Base-by-base conservation (phyloP, 2,888 invertebrate genomes). In the Amphipyra tragopoginis region DNA sequence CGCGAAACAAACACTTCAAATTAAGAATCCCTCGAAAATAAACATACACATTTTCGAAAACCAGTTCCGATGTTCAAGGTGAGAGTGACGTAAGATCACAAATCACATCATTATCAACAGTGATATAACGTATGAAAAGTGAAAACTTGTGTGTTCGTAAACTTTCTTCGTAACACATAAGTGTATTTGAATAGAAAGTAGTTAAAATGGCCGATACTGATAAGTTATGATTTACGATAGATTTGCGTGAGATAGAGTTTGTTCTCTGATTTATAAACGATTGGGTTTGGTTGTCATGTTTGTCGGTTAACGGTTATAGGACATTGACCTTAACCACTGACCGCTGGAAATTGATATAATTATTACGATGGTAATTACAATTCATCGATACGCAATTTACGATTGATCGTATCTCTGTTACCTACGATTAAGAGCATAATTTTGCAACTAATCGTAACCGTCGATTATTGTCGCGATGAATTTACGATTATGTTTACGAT, bases 151-250 rank as follows among this genome's bases (percentile, higher is more conserved):
- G 75, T 71, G 72, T 49, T 68, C 58, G 59, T 78, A 13, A 50
- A 90, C 91, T 91, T 91, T 91, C 91, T 87, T 89, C 81, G 86
- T 67, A 60, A 67, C 68, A 86, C 83, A 85, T 83, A 85, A 85
- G 81, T 83, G 79, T 82, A 89, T 91, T 89, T 90, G 84, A 90
- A 89, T 91, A 91, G 91, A 91, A 90, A 90, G 90, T 83, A 62
- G 65, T 71, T 69, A 76, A 75, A 77, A 77, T 67, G 55, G 53
- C 43, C 45, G 45, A 34, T 21, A 11, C 56, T 72, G 68, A 70
- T 77, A 75, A 66, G 53, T 61, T 62, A 63, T 72, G 74, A 75
- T 77, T 75, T 75, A 70, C 65, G 59, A 65, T 51, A 61, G 68
- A 77, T 71, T 71, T 57, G 68, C 66, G 62, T 74, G 76, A 40